phyloP scores from a whole-genome alignment of 2,888 invertebrate genomes.

The Spodoptera exigua region DNA sequence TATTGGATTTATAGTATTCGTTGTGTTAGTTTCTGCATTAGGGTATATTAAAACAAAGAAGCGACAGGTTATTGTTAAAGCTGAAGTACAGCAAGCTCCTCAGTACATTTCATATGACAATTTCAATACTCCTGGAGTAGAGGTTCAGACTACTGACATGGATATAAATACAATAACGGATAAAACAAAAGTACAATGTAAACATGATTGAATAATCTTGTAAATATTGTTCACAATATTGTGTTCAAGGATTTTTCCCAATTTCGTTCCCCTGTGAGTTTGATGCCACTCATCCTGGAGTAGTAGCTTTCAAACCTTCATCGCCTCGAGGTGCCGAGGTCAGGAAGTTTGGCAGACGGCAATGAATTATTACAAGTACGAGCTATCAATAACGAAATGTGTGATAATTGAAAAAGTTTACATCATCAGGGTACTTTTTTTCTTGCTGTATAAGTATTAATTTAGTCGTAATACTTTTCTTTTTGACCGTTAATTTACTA shows the following conservation, averaged over 20 bases:
- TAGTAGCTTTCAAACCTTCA: constrained; percentile 73
- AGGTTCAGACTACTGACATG: constrained; percentile 82
- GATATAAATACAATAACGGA: constrained; percentile 84
- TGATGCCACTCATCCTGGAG: constrained; percentile 71
- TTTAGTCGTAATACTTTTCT: constrained; percentile 24
- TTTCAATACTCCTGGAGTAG: constrained; percentile 79
- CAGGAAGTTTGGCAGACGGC: constrained; percentile 75
- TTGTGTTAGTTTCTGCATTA: constrained; percentile 94
- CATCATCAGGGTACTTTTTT: constrained; percentile 65
- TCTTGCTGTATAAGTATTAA: constrained; percentile 56
- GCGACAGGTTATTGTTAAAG: constrained; percentile 93
- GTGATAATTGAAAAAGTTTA: constrained; percentile 82
- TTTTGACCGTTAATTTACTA: constrained; percentile 28
- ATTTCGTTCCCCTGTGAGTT: constrained; percentile 72
- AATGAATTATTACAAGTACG: constrained; percentile 80
- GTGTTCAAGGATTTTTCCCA: constrained; percentile 63
- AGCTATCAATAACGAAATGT: constrained; percentile 80
- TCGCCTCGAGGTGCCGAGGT: constrained; percentile 71
- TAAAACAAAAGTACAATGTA: constrained; percentile 77
- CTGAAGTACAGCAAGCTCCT: constrained; percentile 92
- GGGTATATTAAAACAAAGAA: constrained; percentile 96
- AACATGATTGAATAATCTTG: constrained; percentile 67
- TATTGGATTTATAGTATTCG: constrained; percentile 95
- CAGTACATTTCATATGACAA: constrained; percentile 94
- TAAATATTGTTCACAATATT: constrained; percentile 50